A percentile compares a stretch with the other conserved stretches of the same genome.
Conservation (phyloP, 2,113 vertebrate genomes). For the Lanius collurio region DNA sequence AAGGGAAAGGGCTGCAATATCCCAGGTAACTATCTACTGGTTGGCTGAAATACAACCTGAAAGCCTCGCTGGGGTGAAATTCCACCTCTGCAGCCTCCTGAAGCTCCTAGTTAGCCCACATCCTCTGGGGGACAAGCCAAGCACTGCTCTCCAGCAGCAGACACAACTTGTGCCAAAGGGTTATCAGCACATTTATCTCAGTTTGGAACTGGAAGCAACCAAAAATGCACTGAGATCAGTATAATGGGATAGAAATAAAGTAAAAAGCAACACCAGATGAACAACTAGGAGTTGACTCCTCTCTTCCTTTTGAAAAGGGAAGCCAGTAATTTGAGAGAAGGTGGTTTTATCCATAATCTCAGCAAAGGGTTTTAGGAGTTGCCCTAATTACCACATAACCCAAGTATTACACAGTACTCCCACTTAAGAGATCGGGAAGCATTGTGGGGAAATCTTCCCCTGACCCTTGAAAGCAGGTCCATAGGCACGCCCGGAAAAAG, state of each 20-base stretch:
- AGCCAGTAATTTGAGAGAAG: background rate
- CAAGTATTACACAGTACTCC: background rate
- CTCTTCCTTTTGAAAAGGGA: conserved; percentile 2
- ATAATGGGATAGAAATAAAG: background rate
- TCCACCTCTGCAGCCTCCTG: background rate
- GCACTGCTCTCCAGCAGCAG: background rate
- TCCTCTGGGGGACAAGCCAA: background rate
- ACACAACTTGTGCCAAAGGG: background rate
- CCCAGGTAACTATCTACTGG: background rate
- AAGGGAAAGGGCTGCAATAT: background rate
- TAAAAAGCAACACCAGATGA: conserved; percentile 49
- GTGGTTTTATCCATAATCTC: background rate
- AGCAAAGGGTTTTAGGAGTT: background rate
- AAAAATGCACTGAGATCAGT: background rate
- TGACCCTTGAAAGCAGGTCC: background rate
- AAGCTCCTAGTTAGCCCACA: background rate
- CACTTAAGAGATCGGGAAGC: background rate
- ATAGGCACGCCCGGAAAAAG: background rate
- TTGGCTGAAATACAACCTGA: background rate
- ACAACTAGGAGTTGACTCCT: background rate
- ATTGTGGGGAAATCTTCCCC: background rate
- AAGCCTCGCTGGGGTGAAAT: background rate
- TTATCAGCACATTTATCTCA: conserved; percentile 25
- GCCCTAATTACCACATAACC: background rate
- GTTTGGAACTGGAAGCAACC: conserved; percentile 9